Base-by-base conservation (phyloP, 1,140 invertebrate species). In the Homalodisca vitripennis region DNA sequence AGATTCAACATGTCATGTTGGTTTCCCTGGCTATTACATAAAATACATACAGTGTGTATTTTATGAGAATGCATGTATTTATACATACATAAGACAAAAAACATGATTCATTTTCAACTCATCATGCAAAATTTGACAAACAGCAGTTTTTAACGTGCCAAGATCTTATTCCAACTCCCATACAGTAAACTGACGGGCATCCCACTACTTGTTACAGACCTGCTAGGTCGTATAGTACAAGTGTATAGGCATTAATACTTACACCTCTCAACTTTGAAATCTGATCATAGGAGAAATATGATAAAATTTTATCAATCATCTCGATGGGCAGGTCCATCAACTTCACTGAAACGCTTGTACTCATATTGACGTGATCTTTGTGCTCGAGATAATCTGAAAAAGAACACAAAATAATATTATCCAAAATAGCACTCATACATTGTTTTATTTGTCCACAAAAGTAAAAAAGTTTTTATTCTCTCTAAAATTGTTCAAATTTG, bases 231-330 rank as follows among this genome's bases (percentile, higher is more conserved):
- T 46, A 6, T 71, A 12, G 1, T 32, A 30, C 3, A 24, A 32
- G 26, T 47, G 3, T 48, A 27, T 41, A 20, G 20, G 17, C 47
- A 30, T 29, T 27, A 60, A n/a, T 34, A 72, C 88, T 88, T 86
- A 94, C 92, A 76, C 90, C 79, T 83, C 92, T 85, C 76, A 87
- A 85, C 80, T 85, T 88, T 68, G 92, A 89, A 63, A 94, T 88
- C 82, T 93, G 90, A 79, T 94, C 92, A 78, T 89, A 95, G 0
- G 85, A 80, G 32, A 94, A 81, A 82, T 86, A 89, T 30, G 88
- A 90, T 31, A 94, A 81, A 72, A 95, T 89, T 62, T 90, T 87
- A 76, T 93, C 91, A 10, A 95, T 73, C 34, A 92, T 87, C 71
- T 92, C 85, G 74, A 91, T 87, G 30, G 92, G 92, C 34, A 94